Base-by-base conservation (phyloP, 2,888 invertebrate species). In the Sisyra terminalis region DNA sequence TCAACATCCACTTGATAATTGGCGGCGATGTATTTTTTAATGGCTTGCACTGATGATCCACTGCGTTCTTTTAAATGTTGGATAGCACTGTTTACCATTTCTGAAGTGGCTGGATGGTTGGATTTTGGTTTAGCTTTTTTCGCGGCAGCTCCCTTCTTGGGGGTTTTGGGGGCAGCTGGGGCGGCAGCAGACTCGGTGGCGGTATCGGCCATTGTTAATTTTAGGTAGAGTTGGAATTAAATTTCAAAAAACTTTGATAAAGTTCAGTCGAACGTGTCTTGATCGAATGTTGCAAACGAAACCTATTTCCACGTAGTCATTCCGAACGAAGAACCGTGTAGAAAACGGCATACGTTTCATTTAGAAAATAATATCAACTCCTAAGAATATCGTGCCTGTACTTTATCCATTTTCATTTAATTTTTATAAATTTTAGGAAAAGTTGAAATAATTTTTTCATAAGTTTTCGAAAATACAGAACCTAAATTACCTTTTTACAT, bases 1-100 rank as follows among this genome's bases (percentile, higher is more conserved):
- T 32, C 32, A 1, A 65, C 63, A 52, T 75, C 75, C 4, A 73
- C 62, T 45, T 70, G 70, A 64, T 75, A 74, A 44, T 66, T 70
- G 17, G 65, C 60, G 8, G 65, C 58, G 39, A 79, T 67, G 55
- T 71, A 77, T 52, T 78, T 78, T 54, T 75, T 77, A 55, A 78
- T 75, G 2, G 71, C 71, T 53, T 51, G 64, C 46, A 55, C 51
- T 1, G 71, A 71, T 1, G 70, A 75, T 18, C 78, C 78, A 42
- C 67, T 67, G 16, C 70, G 65, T 51, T 72, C 70, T 50, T 70
- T 68, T 40, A 73, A 53, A 42, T 59, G 56, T 46, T 58, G 60
- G 40, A 73, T 65, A 2, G 78, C 75, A 29, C 58, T 60, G 49
- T 63, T 67, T 1, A 77, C 75, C 74, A 78, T 73, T 29, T 62